Percentiles rank a stretch among this genome's conserved stretches.
Evolutionary conservation across 2,888 invertebrate genomes (phyloP).

Genomic region (Autographa pulchrina): DNA sequence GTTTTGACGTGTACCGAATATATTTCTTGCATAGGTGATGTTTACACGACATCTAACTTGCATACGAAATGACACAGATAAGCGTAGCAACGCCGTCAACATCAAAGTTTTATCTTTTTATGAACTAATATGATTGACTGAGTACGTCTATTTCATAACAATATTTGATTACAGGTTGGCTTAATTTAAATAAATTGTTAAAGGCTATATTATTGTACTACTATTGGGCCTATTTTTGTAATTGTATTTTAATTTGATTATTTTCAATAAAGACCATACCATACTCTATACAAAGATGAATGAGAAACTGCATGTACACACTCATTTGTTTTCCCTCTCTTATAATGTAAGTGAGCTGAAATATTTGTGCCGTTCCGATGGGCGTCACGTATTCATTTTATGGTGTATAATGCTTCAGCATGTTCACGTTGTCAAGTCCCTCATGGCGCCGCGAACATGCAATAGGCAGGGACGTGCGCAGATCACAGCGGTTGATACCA

Average conservation of each 20-base stretch:
- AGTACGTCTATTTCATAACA: conserved; percentile 5
- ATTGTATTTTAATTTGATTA: too few species aligned
- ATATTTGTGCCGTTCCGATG: conserved; percentile 28
- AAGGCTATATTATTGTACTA: too few species aligned
- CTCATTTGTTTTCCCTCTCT: conserved; percentile 2
- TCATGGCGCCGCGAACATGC: conserved; percentile 59
- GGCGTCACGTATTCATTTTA: conserved; percentile 55
- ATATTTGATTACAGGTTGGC: conserved; percentile 5
- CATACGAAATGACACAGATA: conserved; percentile 44
- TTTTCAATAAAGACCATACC: too few species aligned
- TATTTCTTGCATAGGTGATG: conserved; percentile 54
- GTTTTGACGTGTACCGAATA: conserved; percentile 52
- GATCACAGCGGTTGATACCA: conserved; percentile 65
- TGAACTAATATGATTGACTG: conserved; percentile 48
- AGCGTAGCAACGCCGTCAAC: conserved; percentile 42
- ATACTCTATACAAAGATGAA: background rate
- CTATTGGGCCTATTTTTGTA: too few species aligned
- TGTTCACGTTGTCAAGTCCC: conserved; percentile 49
- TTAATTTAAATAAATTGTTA: conserved; percentile 10
- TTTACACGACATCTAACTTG: conserved; percentile 51
- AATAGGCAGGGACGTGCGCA: conserved; percentile 67
- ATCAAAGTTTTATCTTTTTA: conserved; percentile 44
- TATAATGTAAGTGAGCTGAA: conserved; percentile 23
- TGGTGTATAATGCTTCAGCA: conserved; percentile 36
- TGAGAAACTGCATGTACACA: background rate